Conservation (phyloP, 2,113 vertebrate genomes). For the Podilymbus podiceps region DNA sequence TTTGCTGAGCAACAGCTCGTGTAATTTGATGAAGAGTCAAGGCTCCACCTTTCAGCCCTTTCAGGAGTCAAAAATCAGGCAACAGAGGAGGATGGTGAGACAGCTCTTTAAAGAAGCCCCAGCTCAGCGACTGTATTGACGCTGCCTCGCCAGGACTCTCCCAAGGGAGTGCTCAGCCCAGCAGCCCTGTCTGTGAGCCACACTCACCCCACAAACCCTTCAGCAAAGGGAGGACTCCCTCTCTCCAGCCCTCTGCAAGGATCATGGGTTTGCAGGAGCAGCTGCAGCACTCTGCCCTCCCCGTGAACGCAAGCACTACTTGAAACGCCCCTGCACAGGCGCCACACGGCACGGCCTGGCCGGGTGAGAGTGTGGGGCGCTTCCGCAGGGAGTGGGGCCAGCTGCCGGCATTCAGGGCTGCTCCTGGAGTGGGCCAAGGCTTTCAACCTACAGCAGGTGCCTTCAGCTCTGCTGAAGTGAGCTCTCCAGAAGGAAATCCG, state of each 20-base stretch:
- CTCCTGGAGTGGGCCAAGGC: neutral
- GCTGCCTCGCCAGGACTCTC: neutral
- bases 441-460: neutral
- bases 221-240: neutral
- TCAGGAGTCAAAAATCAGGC: neutral
- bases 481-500: neutral
- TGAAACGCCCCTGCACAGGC: neutral
- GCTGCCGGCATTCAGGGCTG: neutral
- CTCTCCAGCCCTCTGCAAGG: neutral
- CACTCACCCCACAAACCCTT: neutral
- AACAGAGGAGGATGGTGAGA: neutral
- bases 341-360: neutral
- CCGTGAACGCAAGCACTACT: neutral
- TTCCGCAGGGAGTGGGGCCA: neutral
- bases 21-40: neutral
- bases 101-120: neutral
- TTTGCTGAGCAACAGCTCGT: neutral
- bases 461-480: neutral
- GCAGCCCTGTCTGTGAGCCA: neutral
- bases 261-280: neutral
- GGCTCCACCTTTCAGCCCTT: neutral
- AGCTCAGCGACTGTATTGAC: accelerated
- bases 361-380: neutral
- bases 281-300: neutral
- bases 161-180: neutral